phyloP scores from a whole-genome alignment of 1,140 invertebrate species.

The Colletes latitarsis region DNA sequence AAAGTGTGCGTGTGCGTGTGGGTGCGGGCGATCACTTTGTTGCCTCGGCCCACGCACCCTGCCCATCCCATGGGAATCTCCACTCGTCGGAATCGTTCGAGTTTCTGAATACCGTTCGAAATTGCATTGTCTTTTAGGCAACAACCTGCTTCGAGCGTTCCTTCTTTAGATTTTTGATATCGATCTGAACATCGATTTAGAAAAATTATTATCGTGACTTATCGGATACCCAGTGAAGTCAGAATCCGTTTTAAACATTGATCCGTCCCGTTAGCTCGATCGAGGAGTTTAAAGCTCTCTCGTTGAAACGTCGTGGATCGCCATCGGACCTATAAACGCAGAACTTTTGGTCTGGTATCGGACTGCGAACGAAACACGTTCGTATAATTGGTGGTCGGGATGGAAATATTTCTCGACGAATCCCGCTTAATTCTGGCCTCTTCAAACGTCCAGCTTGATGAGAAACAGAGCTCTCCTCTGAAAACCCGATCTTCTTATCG shows the following conservation, averaged over 20 bases:
- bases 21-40: slow-evolving; percentile 33
- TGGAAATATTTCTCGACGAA: background rate
- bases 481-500: slow-evolving; percentile 19
- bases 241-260: background rate
- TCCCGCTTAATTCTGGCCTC: background rate
- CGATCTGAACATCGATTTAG: background rate
- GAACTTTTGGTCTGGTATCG: background rate
- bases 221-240: no score
- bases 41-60: slow-evolving; percentile 31
- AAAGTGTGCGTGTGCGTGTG: slow-evolving; percentile 14
- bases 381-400: background rate
- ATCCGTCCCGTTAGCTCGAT: background rate
- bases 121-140: background rate
- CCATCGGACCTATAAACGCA: background rate
- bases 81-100: background rate
- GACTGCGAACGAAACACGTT: background rate
- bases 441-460: background rate
- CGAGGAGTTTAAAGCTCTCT: background rate
- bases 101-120: slow-evolving; percentile 17
- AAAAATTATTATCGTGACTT: no score
- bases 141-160: background rate
- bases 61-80: slow-evolving; percentile 7
- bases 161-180: background rate
- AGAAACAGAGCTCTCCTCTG: slow-evolving; percentile 28
- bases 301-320: background rate